Evolutionary conservation across 2,797 vertebrate genomes (phyloP).

Genomic region (Enteromius unitaeniatus): DNA sequence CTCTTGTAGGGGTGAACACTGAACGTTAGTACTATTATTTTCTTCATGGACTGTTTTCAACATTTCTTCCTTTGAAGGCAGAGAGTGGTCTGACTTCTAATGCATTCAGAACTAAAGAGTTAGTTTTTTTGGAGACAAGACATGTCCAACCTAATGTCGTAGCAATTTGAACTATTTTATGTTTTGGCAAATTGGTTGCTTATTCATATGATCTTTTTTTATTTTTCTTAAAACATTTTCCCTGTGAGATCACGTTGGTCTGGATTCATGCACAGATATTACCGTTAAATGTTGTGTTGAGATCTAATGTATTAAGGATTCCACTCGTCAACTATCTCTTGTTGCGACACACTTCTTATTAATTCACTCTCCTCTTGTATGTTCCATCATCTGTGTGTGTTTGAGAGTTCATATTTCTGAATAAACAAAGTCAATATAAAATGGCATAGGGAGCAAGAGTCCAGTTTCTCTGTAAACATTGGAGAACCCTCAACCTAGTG

Average conservation of each 20-base stretch:
- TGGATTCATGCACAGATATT: not conserved
- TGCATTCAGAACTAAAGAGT: not conserved
- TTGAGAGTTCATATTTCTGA: constrained; percentile 66
- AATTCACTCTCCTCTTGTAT: not conserved
- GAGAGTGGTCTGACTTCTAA: constrained; percentile 5
- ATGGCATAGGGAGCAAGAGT: constrained; percentile 44
- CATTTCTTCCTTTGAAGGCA: not conserved
- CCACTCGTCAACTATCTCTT: not conserved
- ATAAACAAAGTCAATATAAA: constrained; percentile 65
- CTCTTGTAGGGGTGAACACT: not conserved
- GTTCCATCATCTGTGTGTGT: constrained; percentile 50
- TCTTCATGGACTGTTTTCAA: not conserved
- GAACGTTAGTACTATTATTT: not conserved
- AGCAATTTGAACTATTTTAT: not conserved
- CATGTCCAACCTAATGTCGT: not conserved
- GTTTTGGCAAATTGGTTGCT: not conserved
- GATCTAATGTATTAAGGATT: not conserved
- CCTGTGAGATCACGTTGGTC: not conserved
- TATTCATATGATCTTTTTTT: not conserved
- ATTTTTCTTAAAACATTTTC: not conserved
- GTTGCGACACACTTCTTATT: not conserved
- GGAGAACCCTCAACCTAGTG: not conserved
- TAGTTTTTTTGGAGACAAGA: not conserved
- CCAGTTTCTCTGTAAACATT: not conserved
- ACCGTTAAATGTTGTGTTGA: not conserved